A percentile compares a stretch with the other conserved stretches of the same genome.
Conservation (phyloP, 2,888 invertebrate species). For the Laspeyria flexula region DNA sequence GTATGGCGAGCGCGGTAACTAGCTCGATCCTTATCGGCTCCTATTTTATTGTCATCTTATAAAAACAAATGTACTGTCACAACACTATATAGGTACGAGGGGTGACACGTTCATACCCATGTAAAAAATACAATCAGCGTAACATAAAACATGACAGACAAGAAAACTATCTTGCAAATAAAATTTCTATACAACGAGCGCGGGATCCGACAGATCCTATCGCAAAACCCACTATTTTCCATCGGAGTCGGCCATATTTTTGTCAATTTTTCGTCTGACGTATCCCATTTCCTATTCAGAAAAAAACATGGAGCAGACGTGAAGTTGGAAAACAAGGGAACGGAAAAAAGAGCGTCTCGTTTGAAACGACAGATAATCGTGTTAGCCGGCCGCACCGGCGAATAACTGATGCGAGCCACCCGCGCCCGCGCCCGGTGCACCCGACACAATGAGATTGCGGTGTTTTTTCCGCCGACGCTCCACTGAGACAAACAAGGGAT, state of each 20-base stretch:
- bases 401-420: slow-evolving; percentile 78
- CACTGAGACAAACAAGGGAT: slow-evolving; percentile 84
- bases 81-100: slow-evolving; percentile 4
- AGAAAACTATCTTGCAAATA: slow-evolving; percentile 75
- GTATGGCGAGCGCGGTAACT: slow-evolving; percentile 6
- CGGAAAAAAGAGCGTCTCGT: slow-evolving; percentile 82
- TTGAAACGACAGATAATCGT: slow-evolving; percentile 84
- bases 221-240: slow-evolving; percentile 82
- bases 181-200: slow-evolving; percentile 61
- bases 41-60: slow-evolving; percentile 33
- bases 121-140: slow-evolving; percentile 36
- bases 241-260: slow-evolving; percentile 80
- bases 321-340: slow-evolving; percentile 84
- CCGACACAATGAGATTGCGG: slow-evolving; percentile 82
- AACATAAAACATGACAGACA: slow-evolving; percentile 60
- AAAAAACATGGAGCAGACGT: slow-evolving; percentile 81
- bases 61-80: slow-evolving; percentile 24
- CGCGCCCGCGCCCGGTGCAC: slow-evolving; percentile 74
- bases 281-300: slow-evolving; percentile 84
- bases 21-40: slow-evolving; percentile 25
- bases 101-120: slow-evolving; percentile 19
- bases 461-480: slow-evolving; percentile 80
- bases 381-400: slow-evolving; percentile 81
- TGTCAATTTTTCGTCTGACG: slow-evolving; percentile 85
- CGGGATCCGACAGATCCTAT: slow-evolving; percentile 76